Percentiles rank a stretch among this genome's conserved stretches.
Evolutionary conservation across 2,888 invertebrate species (phyloP).

Genomic region (Syrista parreyssii): DNA sequence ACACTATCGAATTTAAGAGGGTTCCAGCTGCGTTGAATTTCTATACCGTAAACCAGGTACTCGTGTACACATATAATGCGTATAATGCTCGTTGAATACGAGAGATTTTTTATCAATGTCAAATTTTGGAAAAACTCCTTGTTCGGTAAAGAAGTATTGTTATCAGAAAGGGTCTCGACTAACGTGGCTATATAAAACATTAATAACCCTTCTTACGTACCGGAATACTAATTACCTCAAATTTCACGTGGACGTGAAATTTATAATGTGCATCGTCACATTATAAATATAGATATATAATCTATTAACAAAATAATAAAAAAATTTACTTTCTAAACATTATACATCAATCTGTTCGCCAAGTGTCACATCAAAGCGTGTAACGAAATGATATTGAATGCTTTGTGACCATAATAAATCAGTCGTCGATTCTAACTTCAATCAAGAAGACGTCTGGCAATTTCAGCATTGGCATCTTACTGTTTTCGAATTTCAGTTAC

Average conservation of each 20-base stretch:
- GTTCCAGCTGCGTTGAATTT: background rate
- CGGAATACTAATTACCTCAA: background rate
- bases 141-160: too few relatives aligned
- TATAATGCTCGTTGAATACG: background rate
- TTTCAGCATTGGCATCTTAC: background rate
- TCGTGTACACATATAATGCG: too few relatives aligned
- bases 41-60: background rate
- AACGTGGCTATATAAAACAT: too few relatives aligned
- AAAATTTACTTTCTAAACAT: too few relatives aligned
- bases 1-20: background rate
- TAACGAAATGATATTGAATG: background rate
- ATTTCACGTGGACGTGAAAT: background rate
- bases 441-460: background rate
- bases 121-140: background rate
- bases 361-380: background rate
- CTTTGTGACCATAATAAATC: background rate
- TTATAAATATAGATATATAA: background rate
- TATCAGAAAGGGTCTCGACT: too few relatives aligned
- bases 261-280: too few relatives aligned
- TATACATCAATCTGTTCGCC: background rate
- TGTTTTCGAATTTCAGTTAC: background rate
- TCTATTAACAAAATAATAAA: background rate
- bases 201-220: background rate
- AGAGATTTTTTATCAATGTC: background rate
- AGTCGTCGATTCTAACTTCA: background rate